Base-by-base conservation (phyloP, 1,140 invertebrate species). In the Mercenaria mercenaria region DNA sequence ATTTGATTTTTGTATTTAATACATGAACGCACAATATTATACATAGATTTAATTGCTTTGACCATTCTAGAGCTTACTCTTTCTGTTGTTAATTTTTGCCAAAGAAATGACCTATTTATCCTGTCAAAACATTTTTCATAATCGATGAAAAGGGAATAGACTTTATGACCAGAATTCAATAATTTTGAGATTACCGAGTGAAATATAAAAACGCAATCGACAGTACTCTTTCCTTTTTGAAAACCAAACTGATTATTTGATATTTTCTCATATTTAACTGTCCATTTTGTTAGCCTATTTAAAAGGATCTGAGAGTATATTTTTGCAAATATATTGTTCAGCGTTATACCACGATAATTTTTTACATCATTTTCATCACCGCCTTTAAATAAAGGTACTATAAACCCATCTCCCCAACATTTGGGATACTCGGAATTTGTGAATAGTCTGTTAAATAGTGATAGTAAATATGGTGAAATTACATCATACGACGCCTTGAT, bases 121-220 rank as follows among this genome's bases (percentile, higher is more conserved):
- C 32, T 77, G 74, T 77, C 39, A 43, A 52, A 80, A 29, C 76
- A 80, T 80, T 80, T 80, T 32, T n/a, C 76, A 52, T 80, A 80
- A 52, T 50, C 76, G 32, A 77, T 43, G 18, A 77, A 15, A 43
- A 29, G 18, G 29, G 32, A 77, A 34, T 80, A 80, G 18, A 80
- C 20, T 52, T 80, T 80, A n/a, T 82, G 18, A 34, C 56, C n/a
- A 39, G 37, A 23, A 41, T 43, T 61, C 23, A 61, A 29, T 2
- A 13, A 1, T 20, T 77, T 77, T 43, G 43, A 29, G 47, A 82
- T 82, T 18, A 64, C 41, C 13, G 50, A 82, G 20, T 82, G 80
- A 18, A 39, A 64, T 61, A 82, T n/a, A 50, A 64, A 82, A 34
- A 82, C 50, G 29, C 52, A 74, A 11, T 50, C 20, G 47, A 11